Conservation (phyloP, 2,113 vertebrate genomes). For the Pollimyrus isidori region DNA sequence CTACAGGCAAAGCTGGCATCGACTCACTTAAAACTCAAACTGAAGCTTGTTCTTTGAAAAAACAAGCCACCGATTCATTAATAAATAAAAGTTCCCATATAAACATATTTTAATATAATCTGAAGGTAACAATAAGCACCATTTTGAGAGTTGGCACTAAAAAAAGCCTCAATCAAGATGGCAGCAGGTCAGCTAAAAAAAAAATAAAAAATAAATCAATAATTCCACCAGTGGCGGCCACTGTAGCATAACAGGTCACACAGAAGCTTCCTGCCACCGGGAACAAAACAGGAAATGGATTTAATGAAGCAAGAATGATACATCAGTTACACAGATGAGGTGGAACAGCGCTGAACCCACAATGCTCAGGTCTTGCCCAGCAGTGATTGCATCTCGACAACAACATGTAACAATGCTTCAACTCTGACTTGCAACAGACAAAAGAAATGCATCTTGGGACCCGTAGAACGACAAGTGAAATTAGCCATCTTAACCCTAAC, state of each 20-base stretch:
- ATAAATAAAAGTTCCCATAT: neutral
- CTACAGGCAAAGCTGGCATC: constrained; percentile 12
- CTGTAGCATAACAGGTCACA: neutral
- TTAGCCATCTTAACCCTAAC: neutral
- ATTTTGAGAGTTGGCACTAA: neutral
- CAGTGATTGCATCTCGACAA: neutral
- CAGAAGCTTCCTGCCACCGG: neutral
- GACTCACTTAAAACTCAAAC: neutral
- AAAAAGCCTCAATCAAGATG: neutral
- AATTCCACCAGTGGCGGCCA: neutral
- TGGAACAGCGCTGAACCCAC: neutral
- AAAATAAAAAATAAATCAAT: neutral
- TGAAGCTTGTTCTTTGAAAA: neutral
- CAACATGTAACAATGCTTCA: neutral
- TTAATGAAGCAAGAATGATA: neutral
- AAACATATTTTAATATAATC: neutral
- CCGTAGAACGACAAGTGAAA: neutral
- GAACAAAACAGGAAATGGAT: neutral
- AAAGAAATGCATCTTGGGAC: neutral
- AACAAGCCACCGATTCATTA: neutral
- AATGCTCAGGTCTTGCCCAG: neutral
- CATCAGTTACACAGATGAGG: neutral
- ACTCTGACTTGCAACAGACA: neutral
- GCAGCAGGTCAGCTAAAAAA: constrained; percentile 3
- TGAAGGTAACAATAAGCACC: neutral